These are phyloP conservation scores for Diadophis punctatus DNA, from an alignment of 2,113 vertebrate genomes.

Conservation along the genomic window DNA sequence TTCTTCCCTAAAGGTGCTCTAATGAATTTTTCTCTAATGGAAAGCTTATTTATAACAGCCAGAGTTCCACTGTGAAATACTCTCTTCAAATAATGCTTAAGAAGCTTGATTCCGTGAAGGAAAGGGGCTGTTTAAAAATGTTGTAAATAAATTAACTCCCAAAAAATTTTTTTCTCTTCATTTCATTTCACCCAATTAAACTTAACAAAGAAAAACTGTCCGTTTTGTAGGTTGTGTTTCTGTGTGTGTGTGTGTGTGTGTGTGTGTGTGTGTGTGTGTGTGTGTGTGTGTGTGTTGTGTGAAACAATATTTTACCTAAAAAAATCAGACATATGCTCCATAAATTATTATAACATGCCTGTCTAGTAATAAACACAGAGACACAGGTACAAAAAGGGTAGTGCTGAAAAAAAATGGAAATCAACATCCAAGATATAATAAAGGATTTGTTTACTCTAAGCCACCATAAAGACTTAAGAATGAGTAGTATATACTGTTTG, in stretches of 20 bases:
- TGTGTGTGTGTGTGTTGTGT: not conserved
- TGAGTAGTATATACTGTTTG: not conserved
- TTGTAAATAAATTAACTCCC: not conserved
- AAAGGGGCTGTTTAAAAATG: not conserved
- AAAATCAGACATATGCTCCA: not conserved
- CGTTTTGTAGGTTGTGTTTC: not conserved
- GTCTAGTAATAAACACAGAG: not conserved
- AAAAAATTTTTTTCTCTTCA: not conserved
- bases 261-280: too few species aligned
- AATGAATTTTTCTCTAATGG: not conserved
- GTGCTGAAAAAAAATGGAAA: not conserved
- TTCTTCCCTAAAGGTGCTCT: not conserved
- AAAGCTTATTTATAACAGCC: not conserved
- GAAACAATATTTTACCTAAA: not conserved
- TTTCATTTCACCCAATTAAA: not conserved
- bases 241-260: too few species aligned
- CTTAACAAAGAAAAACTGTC: not conserved
- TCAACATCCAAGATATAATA: not conserved
- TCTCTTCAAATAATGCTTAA: not conserved
- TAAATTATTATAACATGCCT: not conserved
- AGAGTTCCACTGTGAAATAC: not conserved
- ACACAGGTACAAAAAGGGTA: too few species aligned
- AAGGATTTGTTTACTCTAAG: not conserved
- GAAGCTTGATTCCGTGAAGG: not conserved
- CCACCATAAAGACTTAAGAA: not conserved